Conservation (phyloP, 2,113 vertebrate genomes). For the Misgurnus mizolepis region DNA sequence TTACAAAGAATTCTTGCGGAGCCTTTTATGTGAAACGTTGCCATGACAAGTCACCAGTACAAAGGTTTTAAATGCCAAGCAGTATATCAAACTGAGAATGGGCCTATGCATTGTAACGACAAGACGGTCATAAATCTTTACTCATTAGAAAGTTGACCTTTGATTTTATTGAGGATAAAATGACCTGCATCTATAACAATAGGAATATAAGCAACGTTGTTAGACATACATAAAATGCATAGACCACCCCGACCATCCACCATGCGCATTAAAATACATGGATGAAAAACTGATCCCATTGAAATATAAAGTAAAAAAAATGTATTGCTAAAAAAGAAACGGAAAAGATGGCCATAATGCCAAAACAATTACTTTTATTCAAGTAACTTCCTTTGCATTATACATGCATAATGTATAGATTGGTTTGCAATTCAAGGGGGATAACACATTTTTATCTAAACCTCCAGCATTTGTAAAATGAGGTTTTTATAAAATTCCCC, state of each 20-base stretch:
- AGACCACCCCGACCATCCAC: conserved; percentile 37
- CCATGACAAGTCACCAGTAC: background rate
- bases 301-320: too few species aligned
- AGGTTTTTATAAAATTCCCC: too few species aligned
- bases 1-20: background rate
- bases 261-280: background rate
- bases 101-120: conserved; percentile 15
- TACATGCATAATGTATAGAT: too few species aligned
- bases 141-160: conserved; percentile 24
- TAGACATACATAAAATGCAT: background rate
- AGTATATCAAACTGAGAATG: conserved; percentile 32
- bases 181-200: conserved; percentile 9
- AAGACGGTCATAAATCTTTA: conserved; percentile 14
- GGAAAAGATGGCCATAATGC: too few species aligned
- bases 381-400: too few species aligned
- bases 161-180: background rate
- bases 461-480: too few species aligned
- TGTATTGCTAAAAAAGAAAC: too few species aligned
- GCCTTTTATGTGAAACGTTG: background rate
- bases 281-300: too few species aligned
- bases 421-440: too few species aligned
- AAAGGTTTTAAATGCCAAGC: conserved; percentile 28
- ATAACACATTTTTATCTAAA: too few species aligned
- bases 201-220: background rate
- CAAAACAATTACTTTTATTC: too few species aligned